These are phyloP conservation scores for Melanophora roralis DNA, from an alignment of 2,888 invertebrate genomes.

Conservation along the genomic window DNA sequence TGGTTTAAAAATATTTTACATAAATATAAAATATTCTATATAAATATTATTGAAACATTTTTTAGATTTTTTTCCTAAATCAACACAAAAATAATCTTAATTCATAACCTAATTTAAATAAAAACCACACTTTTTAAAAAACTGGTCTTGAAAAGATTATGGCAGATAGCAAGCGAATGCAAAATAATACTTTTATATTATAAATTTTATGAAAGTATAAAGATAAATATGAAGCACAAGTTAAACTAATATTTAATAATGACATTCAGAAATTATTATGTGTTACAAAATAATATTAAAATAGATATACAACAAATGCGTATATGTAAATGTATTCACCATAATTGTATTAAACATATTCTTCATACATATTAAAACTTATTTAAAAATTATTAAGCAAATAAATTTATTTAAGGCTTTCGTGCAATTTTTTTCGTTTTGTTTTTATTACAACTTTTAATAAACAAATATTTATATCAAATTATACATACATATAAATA, in stretches of 20 bases:
- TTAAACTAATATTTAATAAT: conserved; percentile 46
- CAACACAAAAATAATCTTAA: background rate
- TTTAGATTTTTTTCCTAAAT: background rate
- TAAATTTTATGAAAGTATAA: conserved; percentile 9
- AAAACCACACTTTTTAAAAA: background rate
- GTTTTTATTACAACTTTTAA: conserved; percentile 21
- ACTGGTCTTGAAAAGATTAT: background rate
- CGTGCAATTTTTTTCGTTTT: conserved; percentile 56
- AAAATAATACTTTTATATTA: background rate
- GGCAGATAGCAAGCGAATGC: background rate
- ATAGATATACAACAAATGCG: conserved; percentile 49
- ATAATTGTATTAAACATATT: too few species aligned
- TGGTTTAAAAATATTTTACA: too few species aligned
- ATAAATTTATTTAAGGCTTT: conserved; percentile 53
- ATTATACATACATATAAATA: conserved; percentile 66
- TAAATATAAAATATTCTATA: too few species aligned
- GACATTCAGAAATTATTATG: conserved; percentile 60
- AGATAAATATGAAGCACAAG: background rate
- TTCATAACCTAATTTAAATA: background rate
- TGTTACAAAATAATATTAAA: conserved; percentile 38
- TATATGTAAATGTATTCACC: conserved; percentile 2
- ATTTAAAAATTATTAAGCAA: conserved; percentile 40
- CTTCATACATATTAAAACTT: conserved; percentile 14
- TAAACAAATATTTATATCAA: background rate
- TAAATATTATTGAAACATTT: too few species aligned